Base-by-base conservation (phyloP, 2,888 invertebrate genomes). In the Troides helena region DNA sequence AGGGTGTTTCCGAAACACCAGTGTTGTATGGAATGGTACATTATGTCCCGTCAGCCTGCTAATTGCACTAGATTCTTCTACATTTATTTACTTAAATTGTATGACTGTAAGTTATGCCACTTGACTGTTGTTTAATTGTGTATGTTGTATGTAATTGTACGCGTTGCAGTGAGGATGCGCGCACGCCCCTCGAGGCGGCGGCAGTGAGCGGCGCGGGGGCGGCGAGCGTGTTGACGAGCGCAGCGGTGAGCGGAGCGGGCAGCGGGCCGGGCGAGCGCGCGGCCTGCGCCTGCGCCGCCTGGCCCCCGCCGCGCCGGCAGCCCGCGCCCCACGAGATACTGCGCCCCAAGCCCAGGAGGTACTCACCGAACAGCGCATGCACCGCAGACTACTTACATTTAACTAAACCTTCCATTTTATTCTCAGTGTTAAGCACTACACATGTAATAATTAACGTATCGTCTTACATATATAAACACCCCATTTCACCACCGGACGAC, bases 311-410 rank as follows among this genome's bases (percentile, higher is more conserved):
- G 80, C 88, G 88, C 76, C 85, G 88, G 63, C 89, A 85, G 77
- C 90, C 89, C 71, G 95, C 96, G 77, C 96, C 95, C 78, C 97
- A 97, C 89, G 97, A 97, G 89, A 97, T 97, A 81, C 94, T 97
- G 74, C 93, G 97, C 74, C 97, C 97, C 17, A 97, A 97, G 85
- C 97, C 97, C 14, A 94, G 97, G 85, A 95, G 97, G 97, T 97
- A 89, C 58, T 23, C 23, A 56, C 12, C 14, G 10, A n/a, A 58
- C 21, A 7, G 30, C 30, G 30, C 30, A 30, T 30, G 30, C 30
- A 30, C 30, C 30, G 30, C 30, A 30, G 30, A 39, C 10, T 10
- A 39, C 39, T 39, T 10, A 7, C 39, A 6, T 0, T 39, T 39
- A 39, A 39, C 10, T 8, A 39, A 39, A 39, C 7, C 7, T 10